A percentile compares a stretch with the other conserved stretches of the same genome.
Evolutionary conservation across 1,140 invertebrate genomes (phyloP).

Genomic region (Mamestra configurata): DNA sequence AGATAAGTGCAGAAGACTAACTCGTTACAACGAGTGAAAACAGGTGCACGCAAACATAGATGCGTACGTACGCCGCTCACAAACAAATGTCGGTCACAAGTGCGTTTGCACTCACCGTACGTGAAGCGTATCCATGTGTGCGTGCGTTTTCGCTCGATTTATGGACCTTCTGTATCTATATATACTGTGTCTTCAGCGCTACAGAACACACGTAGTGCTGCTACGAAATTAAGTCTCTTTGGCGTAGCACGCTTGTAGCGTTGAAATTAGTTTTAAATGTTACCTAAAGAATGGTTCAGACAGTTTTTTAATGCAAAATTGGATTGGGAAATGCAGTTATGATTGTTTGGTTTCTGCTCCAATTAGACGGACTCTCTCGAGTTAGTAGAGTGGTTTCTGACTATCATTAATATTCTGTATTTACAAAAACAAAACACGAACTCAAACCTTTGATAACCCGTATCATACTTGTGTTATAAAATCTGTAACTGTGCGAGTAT

Average conservation of each 20-base stretch:
- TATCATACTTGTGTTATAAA: no score
- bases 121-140: not conserved
- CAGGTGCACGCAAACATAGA: not conserved
- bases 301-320: no score
- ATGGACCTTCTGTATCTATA: not conserved
- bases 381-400: no score
- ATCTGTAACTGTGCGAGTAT: no score
- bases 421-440: no score
- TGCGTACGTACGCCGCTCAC: not conserved
- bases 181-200: not conserved
- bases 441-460: no score
- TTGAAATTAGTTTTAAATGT: constrained; percentile 39
- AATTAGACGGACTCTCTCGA: no score
- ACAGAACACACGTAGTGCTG: constrained; percentile 25
- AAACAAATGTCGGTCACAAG: not conserved
- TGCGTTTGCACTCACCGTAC: not conserved
- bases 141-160: not conserved
- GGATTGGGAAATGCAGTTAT: no score
- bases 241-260: constrained; percentile 32
- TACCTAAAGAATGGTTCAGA: not conserved
- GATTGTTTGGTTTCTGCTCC: no score
- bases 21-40: not conserved
- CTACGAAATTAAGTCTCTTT: constrained; percentile 41
- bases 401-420: no score
- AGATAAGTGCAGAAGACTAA: not conserved